Percentiles rank a stretch among this genome's conserved stretches.
Conservation (phyloP, 2,113 vertebrate genomes). For the Ovibos moschatus region DNA sequence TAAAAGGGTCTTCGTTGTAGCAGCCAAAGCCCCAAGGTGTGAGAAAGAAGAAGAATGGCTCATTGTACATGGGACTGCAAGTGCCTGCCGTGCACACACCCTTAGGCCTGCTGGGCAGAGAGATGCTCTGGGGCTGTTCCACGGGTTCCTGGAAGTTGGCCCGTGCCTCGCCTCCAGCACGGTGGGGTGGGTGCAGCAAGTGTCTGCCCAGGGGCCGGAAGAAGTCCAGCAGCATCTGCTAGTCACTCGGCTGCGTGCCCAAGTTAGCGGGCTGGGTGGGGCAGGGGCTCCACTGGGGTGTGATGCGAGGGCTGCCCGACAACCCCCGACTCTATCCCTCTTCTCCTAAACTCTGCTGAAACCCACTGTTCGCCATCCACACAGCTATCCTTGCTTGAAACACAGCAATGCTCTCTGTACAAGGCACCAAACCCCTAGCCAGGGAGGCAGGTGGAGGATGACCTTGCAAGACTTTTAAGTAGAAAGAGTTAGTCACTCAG, state of each 20-base stretch:
- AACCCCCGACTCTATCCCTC: neutral
- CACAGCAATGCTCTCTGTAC: neutral
- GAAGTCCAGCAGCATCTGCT: neutral
- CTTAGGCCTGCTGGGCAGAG: rapidly evolving
- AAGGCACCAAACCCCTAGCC: neutral
- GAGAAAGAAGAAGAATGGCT: neutral
- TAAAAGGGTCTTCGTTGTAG: neutral
- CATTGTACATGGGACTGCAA: rapidly evolving
- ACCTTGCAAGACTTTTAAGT: neutral
- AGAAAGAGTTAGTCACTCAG: neutral
- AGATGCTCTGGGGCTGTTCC: neutral
- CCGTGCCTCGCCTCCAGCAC: neutral
- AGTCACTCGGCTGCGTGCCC: neutral
- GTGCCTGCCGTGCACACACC: rapidly evolving
- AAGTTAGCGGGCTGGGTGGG: neutral
- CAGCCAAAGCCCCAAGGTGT: neutral
- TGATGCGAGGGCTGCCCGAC: no score
- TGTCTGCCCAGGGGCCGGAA: neutral
- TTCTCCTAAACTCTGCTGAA: neutral
- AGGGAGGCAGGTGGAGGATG: neutral
- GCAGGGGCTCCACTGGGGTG: rapidly evolving
- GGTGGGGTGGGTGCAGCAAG: neutral
- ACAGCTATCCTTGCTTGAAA: neutral
- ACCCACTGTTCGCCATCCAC: no score
- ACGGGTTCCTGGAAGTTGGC: neutral